phyloP scores from a whole-genome alignment of 1,140 invertebrate genomes.

The Drosophila lacertosa region DNA sequence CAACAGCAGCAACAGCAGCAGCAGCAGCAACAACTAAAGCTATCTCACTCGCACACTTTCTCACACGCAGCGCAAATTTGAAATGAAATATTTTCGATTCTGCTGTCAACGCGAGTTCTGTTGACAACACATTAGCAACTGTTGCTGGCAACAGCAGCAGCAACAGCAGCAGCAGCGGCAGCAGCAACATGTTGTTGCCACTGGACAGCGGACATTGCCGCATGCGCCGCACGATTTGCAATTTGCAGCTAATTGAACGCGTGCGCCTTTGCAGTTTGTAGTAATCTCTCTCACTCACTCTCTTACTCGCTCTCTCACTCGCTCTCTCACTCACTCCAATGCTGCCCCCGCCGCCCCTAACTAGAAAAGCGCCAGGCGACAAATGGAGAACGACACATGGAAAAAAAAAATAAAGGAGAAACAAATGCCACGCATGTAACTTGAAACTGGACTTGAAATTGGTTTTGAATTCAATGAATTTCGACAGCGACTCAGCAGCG shows the following conservation, averaged over 20 bases:
- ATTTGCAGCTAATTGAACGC: slow-evolving; percentile 82
- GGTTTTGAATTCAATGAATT: slow-evolving; percentile 73
- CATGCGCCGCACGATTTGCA: slow-evolving; percentile 80
- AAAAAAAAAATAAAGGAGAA: slow-evolving; percentile 54
- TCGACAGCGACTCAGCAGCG: slow-evolving; percentile 58
- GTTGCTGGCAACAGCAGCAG: slow-evolving; percentile 43
- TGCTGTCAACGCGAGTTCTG: slow-evolving; percentile 79
- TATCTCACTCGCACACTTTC: slow-evolving; percentile 29
- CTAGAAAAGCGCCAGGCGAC: slow-evolving; percentile 37
- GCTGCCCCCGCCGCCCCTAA: slow-evolving; percentile 7
- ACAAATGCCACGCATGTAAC: slow-evolving; percentile 35
- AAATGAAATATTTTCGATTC: slow-evolving; percentile 83
- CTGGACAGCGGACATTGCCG: slow-evolving; percentile 70
- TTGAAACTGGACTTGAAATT: slow-evolving; percentile 45
- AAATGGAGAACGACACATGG: slow-evolving; percentile 62
- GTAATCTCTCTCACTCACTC: slow-evolving; percentile 21
- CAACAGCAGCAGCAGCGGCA: slow-evolving; percentile 37
- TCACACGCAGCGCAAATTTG: slow-evolving; percentile 64
- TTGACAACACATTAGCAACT: slow-evolving; percentile 81
- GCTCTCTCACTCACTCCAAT: slow-evolving; percentile 34
- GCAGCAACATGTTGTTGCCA: slow-evolving; percentile 72
- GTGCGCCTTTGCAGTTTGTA: slow-evolving; percentile 78
- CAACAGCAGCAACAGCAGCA: neutral
- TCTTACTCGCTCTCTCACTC: slow-evolving; percentile 26
- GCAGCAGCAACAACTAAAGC: neutral